Conservation (phyloP, 2,888 invertebrate species). For the Cryptosula pallasiana region DNA sequence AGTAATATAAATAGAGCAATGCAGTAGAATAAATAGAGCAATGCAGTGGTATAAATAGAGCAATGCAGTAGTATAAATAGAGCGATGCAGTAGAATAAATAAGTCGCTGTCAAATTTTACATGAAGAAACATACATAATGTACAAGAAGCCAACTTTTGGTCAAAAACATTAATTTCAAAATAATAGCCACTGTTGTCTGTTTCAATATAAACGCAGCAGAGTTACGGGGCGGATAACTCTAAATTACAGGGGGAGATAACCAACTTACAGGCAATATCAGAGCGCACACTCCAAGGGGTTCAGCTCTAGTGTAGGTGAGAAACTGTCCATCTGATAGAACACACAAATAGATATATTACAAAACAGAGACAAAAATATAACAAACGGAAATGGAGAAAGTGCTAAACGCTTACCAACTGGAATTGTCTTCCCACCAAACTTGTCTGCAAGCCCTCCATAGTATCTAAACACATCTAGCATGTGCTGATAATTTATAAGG, state of each 20-base stretch:
- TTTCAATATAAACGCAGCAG: too few species aligned
- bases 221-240: too few species aligned
- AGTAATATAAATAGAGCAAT: too few species aligned
- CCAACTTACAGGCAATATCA: constrained; percentile 73
- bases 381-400: too few species aligned
- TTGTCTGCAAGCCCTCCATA: constrained; percentile 91
- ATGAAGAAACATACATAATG: background rate
- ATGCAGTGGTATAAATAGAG: too few species aligned
- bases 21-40: too few species aligned
- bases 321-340: constrained; percentile 45
- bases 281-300: constrained; percentile 87
- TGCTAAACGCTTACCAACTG: constrained; percentile 49
- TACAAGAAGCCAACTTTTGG: too few species aligned
- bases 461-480: constrained; percentile 58
- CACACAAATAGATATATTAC: background rate
- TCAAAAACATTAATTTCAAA: too few species aligned
- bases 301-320: constrained; percentile 58
- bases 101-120: background rate
- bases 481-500: constrained; percentile 30
- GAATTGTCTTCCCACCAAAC: constrained; percentile 65
- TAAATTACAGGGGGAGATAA: too few species aligned
- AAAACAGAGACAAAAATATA: too few species aligned
- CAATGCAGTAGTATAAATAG: too few species aligned
- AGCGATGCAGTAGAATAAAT: background rate
- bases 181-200: too few species aligned